phyloP scores from a whole-genome alignment of 2,797 vertebrate genomes.

The Urosaurus nigricauda region DNA sequence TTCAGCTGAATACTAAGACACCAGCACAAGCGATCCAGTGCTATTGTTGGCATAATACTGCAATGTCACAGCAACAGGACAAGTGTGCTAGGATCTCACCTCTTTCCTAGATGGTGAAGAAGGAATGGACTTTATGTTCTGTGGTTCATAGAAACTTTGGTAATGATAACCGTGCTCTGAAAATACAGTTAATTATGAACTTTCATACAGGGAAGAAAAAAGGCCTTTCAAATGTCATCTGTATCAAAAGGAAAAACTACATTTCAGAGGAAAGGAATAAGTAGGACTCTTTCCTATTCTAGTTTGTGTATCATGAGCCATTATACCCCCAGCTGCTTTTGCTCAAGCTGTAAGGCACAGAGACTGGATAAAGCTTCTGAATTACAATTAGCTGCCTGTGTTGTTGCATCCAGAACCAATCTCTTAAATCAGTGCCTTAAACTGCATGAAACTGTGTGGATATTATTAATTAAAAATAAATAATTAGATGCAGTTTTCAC shows the following conservation, averaged over 20 bases:
- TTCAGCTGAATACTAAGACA: background rate
- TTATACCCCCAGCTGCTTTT: background rate
- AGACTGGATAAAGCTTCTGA: background rate
- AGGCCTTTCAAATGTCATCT: background rate
- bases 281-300: background rate
- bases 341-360: background rate
- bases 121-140: background rate
- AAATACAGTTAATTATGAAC: background rate
- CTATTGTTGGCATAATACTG: background rate
- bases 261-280: background rate
- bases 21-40: background rate
- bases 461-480: slow-evolving; percentile 45
- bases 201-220: background rate
- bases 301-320: background rate
- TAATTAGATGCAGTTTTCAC: slow-evolving; percentile 52
- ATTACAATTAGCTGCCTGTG: background rate
- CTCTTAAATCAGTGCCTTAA: background rate
- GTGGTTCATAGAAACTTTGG: background rate
- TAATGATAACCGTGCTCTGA: background rate
- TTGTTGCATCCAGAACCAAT: background rate
- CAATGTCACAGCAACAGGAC: background rate
- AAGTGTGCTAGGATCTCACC: background rate
- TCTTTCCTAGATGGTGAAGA: background rate
- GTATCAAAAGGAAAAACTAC: background rate
- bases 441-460: slow-evolving; percentile 26